Base-by-base conservation (phyloP, 2,888 invertebrate genomes). In the Atrina japonica region DNA sequence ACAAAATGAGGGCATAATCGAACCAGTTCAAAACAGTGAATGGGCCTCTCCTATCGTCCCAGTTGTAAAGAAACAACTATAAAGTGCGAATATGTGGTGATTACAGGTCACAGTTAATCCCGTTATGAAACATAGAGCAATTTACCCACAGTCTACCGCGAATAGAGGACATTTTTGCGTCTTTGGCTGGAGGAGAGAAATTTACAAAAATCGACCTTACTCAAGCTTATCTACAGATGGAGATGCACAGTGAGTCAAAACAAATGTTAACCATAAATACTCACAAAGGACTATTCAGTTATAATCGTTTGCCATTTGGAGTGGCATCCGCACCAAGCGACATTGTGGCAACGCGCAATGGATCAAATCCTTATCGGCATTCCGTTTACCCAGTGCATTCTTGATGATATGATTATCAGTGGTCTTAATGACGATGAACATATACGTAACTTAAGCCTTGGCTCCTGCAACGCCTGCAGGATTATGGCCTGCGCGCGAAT, bases 241-340 rank as follows among this genome's bases (percentile, higher is more conserved):
- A 72, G 18, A 11, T 76, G n/a, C n/a, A n/a, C n/a, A n/a, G n/a
- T n/a, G n/a, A n/a, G n/a, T n/a, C n/a, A n/a, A n/a, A n/a, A n/a
- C n/a, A n/a, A n/a, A n/a, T n/a, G n/a, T n/a, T n/a, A n/a, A n/a
- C 75, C 0, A 76, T 81, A 9, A 82, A 76, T 52, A 77, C 78
- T 14, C 78, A 72, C 45, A 63, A 70, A 55, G 71, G 71, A 16
- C 47, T 78, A 16, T 79, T 64, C 29, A 30, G 21, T 2, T 76
- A 59, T 29, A 80, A 77, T n/a, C 16, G 78, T 23, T 35, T 81
- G 6, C 23, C 56, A 3, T 81, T 55, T 60, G 73, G 80, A 18
- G 63, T 77, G 1, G 61, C 75, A 9, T 67, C 77, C 14, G 70
- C 74, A 16, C 77, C 78, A n/a, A n/a, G n/a, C n/a, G 27, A 75